Evolutionary conservation across 2,888 invertebrate species (phyloP), one percentile per base, ranked within the genome.

Genomic region (Marasmarcha lunaedactyla): DNA sequence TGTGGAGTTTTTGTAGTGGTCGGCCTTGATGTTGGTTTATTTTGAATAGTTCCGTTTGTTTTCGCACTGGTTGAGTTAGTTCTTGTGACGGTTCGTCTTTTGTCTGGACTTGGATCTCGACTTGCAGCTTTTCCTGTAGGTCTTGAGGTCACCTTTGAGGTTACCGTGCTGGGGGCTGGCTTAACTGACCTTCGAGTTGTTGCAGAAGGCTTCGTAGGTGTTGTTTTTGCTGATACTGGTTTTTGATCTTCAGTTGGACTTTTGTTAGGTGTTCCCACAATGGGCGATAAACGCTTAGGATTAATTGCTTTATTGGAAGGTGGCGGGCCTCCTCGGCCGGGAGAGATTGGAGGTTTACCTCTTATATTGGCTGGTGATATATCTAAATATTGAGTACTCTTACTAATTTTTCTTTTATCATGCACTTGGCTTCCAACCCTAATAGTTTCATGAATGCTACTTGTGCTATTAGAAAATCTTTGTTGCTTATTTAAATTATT

Each of bases 241-340:
- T 79, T 81, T 3, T 54, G 49, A 39, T 74, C 71, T 45, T 76
- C 79, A 25, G 56, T 51, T n/a, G 81, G 83, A 53, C 74, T 84
- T 61, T 84, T 84, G 42, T 67, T 84, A 20, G 84, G 84, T 6
- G 84, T 84, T 1, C 84, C 81, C 33, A 81, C 83, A 15, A 84
- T 84, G 2, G 84, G 84, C 7, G 84, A 84, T 1, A 84, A 55
- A 36, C 84, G 60, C 63, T 84, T 84, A 9, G 83, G 52, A 41
- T 77, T 84, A 1, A 84, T 72, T 12, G 65, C 49, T 50, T 63
- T 78, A 35, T 84, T 81, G 0, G 79, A 71, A 33, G 84, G 84
- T 1, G 84, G 84, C 11, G 84, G 84, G 0, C 84, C 84, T 40
- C 56, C 65, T 57, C 67, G 72, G 1, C 76, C 77, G 1, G 84